phyloP scores from a whole-genome alignment of 2,113 vertebrate species.

The Lepus americanus region DNA sequence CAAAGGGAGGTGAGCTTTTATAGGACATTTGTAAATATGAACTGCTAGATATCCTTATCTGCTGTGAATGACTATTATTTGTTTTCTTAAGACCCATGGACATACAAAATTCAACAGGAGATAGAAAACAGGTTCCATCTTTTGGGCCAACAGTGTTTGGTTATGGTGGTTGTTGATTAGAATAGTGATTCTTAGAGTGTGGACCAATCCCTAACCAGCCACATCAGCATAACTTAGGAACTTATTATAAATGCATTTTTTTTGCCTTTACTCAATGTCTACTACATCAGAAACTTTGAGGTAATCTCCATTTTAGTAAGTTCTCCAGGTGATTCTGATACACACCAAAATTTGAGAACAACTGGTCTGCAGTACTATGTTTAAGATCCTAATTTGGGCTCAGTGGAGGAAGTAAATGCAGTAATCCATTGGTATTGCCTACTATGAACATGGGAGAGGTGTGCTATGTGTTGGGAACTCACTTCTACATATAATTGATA shows the following conservation, averaged over 20 bases:
- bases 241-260: constrained; percentile 1
- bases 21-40: background rate
- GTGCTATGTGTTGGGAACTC: constrained; percentile 5
- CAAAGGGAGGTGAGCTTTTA: background rate
- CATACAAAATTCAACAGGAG: background rate
- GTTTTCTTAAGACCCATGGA: background rate
- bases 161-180: background rate
- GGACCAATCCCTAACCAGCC: background rate
- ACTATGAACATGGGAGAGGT: background rate
- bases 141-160: background rate
- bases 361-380: background rate
- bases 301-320: background rate
- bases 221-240: background rate
- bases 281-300: constrained; percentile 7
- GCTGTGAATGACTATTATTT: background rate
- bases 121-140: background rate
- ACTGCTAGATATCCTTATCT: background rate
- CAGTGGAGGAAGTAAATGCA: background rate
- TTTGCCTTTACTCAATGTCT: background rate
- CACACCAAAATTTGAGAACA: background rate
- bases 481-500: background rate
- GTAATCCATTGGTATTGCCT: background rate
- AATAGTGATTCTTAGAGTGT: constrained; percentile 9
- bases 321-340: background rate
- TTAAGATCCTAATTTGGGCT: constrained; percentile 4